Conservation (phyloP, 1,140 invertebrate species). For the Eumaeus atala region DNA sequence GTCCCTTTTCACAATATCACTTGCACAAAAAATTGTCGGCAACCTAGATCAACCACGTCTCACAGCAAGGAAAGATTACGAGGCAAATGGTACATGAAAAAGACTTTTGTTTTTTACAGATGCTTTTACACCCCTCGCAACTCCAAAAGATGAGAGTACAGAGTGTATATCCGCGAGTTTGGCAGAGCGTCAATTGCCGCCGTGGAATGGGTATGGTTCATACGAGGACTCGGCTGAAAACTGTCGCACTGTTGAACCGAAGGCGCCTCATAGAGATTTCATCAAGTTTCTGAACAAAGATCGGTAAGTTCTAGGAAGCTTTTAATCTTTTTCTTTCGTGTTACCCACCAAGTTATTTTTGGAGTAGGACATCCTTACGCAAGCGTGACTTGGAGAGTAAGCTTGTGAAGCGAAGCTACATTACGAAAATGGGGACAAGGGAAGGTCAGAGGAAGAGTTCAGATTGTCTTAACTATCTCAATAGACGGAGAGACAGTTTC, state of each 20-base stretch:
- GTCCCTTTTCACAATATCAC: no score
- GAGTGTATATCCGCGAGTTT: conserved; percentile 52
- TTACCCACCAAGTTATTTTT: no score
- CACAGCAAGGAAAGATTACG: no score
- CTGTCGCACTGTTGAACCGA: conserved; percentile 84
- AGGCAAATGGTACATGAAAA: no score
- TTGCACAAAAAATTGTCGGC: no score
- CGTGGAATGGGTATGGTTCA: conserved; percentile 91
- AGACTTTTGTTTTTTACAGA: conserved; percentile 68
- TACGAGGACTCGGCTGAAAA: conserved; percentile 92
- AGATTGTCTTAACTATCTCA: no score
- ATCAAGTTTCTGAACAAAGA: conserved; percentile 88
- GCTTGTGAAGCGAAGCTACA: neutral
- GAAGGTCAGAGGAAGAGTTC: neutral
- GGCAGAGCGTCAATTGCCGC: conserved; percentile 79
- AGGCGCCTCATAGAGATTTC: conserved; percentile 84
- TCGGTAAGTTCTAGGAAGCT: conserved; percentile 59
- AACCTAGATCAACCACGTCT: no score
- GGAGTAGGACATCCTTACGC: neutral
- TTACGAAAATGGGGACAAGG: neutral
- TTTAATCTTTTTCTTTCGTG: no score
- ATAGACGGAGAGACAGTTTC: no score
- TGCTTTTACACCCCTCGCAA: conserved; percentile 75
- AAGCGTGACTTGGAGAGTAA: neutral
- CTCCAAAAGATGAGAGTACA: conserved; percentile 58